Conservation (phyloP, 1,140 invertebrate species). For the Macrocentrus cingulum region DNA sequence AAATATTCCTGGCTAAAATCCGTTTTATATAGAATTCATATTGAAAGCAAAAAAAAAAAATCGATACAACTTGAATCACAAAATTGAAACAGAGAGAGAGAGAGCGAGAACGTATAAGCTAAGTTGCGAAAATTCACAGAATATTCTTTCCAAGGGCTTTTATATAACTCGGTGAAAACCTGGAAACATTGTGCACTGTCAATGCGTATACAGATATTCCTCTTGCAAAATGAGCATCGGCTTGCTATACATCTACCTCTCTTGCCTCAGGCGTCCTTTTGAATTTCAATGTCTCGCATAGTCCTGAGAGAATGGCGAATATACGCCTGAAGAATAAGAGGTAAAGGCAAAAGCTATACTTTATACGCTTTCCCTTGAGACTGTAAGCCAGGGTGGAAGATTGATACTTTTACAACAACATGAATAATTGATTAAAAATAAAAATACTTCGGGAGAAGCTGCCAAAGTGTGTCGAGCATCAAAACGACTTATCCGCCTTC, state of each 20-base stretch:
- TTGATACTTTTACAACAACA: constrained; percentile 2
- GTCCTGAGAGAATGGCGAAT: constrained; percentile 28
- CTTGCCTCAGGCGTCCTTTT: constrained; percentile 21
- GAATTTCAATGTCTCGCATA: constrained; percentile 32
- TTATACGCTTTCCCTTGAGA: constrained; percentile 23
- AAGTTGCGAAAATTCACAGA: constrained; percentile 19
- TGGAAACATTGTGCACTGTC: constrained; percentile 10
- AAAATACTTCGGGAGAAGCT: neutral
- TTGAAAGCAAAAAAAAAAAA: neutral
- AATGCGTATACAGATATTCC: constrained; percentile 19
- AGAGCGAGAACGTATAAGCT: too few relatives aligned
- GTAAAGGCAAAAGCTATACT: constrained; percentile 26
- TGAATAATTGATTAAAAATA: constrained; percentile 15
- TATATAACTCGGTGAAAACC: constrained; percentile 16
- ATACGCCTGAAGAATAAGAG: constrained; percentile 18
- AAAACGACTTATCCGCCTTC: neutral
- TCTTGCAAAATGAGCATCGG: neutral
- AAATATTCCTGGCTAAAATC: too few relatives aligned
- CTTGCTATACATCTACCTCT: too few relatives aligned
- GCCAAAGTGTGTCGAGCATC: neutral
- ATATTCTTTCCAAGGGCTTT: constrained; percentile 17
- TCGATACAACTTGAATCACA: neutral
- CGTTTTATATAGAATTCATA: too few relatives aligned
- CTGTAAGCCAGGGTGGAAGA: constrained; percentile 3
- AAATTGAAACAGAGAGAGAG: constrained; percentile 11